A percentile compares a stretch with the other conserved stretches of the same genome.
Conservation (phyloP, 1,140 invertebrate genomes). For the Amphibalanus amphitrite region DNA sequence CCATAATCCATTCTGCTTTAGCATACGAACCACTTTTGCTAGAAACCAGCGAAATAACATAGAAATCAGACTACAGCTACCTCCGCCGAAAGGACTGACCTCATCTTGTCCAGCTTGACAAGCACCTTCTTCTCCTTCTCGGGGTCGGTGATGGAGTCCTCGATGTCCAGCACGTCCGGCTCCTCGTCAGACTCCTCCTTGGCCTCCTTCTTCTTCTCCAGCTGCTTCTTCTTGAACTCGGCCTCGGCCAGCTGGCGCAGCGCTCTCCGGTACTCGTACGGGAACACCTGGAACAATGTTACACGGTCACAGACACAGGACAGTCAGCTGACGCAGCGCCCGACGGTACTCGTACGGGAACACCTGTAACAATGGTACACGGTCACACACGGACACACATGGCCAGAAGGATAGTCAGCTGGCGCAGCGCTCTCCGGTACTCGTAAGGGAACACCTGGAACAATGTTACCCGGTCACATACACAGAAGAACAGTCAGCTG, state of each 20-base stretch:
- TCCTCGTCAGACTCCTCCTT: conserved; percentile 15
- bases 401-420: no score
- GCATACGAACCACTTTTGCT: conserved; percentile 10
- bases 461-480: conserved; percentile 4
- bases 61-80: conserved; percentile 6
- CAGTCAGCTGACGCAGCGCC: conserved; percentile 55
- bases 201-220: conserved; percentile 19
- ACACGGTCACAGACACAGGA: conserved; percentile 4
- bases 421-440: conserved; percentile 75
- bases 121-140: conserved; percentile 54
- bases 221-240: conserved; percentile 26
- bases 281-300: conserved; percentile 57
- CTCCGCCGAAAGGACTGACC: conserved; percentile 28
- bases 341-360: conserved; percentile 95
- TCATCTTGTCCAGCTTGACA: conserved; percentile 76
- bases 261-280: conserved; percentile 87
- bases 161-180: conserved; percentile 56
- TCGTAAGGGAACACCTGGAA: conserved; percentile 78
- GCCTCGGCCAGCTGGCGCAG: conserved; percentile 49
- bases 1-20: no score
- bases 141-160: conserved; percentile 60
- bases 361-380: conserved; percentile 33
- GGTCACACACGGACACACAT: conserved; percentile 4
- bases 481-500: conserved; percentile 44
- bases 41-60: conserved; percentile 7